phyloP scores from a whole-genome alignment of 2,797 vertebrate genomes.

The Acrossocheilus wenchowensis region DNA sequence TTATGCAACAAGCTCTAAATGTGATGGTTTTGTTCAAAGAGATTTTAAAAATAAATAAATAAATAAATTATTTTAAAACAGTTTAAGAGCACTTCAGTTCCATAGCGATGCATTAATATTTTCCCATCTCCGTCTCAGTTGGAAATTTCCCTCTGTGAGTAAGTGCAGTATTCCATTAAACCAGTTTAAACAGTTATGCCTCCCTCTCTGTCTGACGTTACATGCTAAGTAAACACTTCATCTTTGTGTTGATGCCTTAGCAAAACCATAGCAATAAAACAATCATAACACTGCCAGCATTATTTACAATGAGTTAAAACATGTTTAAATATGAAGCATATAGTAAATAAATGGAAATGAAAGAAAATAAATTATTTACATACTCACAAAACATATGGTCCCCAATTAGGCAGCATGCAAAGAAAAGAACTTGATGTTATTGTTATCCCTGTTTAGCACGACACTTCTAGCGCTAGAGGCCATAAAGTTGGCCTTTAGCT shows the following conservation, averaged over 20 bases:
- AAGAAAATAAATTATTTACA: conserved; percentile 41
- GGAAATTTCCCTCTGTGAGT: not conserved
- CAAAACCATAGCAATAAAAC: conserved; percentile 20
- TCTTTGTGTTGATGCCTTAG: conserved; percentile 15
- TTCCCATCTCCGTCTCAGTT: not conserved
- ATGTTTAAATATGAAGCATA: conserved; percentile 18
- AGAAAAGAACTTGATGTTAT: conserved; percentile 57
- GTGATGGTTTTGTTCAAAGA: not conserved
- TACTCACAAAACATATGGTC: conserved; percentile 41
- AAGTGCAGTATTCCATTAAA: conserved; percentile 17
- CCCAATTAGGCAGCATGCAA: conserved; percentile 52
- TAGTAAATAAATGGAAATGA: conserved; percentile 30
- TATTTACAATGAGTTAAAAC: conserved; percentile 35
- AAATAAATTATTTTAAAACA: not conserved
- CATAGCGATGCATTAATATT: not conserved
- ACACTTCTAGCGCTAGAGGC: conserved; percentile 69
- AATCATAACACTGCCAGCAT: conserved; percentile 12
- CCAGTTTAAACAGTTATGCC: conserved; percentile 39
- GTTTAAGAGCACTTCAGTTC: not conserved
- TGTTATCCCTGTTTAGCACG: conserved; percentile 58
- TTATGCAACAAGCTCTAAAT: not conserved
- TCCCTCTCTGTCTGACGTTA: not conserved
- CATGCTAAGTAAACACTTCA: conserved; percentile 27
- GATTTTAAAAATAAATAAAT: no score
- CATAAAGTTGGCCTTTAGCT: conserved; percentile 74